A percentile compares a stretch with the other conserved stretches of the same genome.
Evolutionary conservation across 2,888 invertebrate species (phyloP).

Genomic region (Ganaspis brasiliensis): DNA sequence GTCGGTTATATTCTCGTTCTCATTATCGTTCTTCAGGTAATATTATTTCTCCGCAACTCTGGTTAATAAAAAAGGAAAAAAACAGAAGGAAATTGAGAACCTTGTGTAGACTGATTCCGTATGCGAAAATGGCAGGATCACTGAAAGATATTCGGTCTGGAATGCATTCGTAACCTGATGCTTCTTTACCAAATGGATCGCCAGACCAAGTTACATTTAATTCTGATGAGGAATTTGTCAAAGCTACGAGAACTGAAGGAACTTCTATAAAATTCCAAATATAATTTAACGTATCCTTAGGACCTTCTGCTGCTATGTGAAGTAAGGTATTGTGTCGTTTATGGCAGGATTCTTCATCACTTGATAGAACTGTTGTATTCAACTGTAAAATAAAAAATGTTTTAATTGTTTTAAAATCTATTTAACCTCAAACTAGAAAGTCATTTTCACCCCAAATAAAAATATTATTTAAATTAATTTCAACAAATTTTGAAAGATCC

Average conservation of each 20-base stretch:
- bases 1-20: no score
- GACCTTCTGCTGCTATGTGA: constrained; percentile 80
- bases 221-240: constrained; percentile 81
- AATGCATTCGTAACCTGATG: constrained; percentile 43
- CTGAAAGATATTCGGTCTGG: constrained; percentile 43
- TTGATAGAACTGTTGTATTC: neutral
- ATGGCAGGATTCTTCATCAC: neutral
- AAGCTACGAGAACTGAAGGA: constrained; percentile 83
- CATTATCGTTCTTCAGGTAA: no score
- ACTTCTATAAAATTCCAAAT: constrained; percentile 85
- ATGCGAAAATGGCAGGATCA: constrained; percentile 82
- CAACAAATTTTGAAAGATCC: no score
- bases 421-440: no score
- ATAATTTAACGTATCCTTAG: constrained; percentile 85
- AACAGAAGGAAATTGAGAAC: no score
- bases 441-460: no score
- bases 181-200: constrained; percentile 51
- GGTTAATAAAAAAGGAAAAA: no score
- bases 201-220: constrained; percentile 82
- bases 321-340: constrained; percentile 46
- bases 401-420: no score
- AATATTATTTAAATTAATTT: no score
- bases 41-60: no score
- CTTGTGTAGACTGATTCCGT: constrained; percentile 84
- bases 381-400: constrained; percentile 15